Conservation (phyloP, 2,888 invertebrate genomes). For the Unio pictorum region DNA sequence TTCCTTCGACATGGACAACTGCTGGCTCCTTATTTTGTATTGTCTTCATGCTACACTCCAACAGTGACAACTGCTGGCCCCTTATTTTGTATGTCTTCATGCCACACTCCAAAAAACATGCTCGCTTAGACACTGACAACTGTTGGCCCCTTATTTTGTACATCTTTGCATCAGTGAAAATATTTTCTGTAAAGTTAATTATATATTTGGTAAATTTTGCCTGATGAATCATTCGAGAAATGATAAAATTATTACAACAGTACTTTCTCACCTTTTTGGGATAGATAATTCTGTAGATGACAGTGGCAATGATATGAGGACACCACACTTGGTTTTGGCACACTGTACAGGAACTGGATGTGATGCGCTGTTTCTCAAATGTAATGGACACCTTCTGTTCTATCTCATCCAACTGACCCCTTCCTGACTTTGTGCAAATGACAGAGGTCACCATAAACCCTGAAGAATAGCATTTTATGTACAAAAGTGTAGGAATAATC, state of each 20-base stretch:
- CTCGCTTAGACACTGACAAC: too few species aligned
- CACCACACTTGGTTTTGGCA: conserved; percentile 17
- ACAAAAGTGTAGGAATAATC: too few species aligned
- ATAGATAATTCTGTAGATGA: conserved; percentile 12
- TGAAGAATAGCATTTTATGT: not conserved
- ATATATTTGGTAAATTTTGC: not conserved
- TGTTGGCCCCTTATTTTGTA: too few species aligned
- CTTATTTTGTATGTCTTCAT: too few species aligned
- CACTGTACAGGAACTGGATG: conserved; percentile 13
- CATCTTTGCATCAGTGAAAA: not conserved
- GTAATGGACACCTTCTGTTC: conserved; percentile 15
- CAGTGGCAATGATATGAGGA: conserved; percentile 12
- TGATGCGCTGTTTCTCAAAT: conserved; percentile 17
- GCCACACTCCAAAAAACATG: too few species aligned
- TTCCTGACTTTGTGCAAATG: conserved; percentile 1
- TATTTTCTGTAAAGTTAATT: not conserved
- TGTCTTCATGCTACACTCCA: too few species aligned
- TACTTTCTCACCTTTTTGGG: conserved; percentile 10
- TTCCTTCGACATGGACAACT: too few species aligned
- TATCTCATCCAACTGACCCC: conserved; percentile 1
- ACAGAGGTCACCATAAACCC: conserved; percentile 22
- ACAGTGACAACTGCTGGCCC: too few species aligned
- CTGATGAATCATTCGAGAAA: conserved; percentile 1
- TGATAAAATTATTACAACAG: not conserved
- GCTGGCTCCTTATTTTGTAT: too few species aligned